These are phyloP conservation scores for Blastobasis adustella DNA, from an alignment of 2,888 invertebrate genomes.

Conservation along the genomic window DNA sequence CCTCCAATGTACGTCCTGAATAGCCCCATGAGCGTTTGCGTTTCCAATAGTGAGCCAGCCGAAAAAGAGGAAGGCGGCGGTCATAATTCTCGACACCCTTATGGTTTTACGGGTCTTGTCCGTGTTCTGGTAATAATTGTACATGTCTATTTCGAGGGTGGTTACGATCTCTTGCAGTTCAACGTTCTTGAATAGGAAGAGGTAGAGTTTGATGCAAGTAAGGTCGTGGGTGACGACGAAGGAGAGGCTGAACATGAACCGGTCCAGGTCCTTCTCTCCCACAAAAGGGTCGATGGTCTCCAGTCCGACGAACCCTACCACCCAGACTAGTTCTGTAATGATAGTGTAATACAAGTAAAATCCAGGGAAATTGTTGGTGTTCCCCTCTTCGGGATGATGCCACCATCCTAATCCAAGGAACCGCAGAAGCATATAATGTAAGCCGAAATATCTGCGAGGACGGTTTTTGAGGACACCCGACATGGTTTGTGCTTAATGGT, in stretches of 20 bases:
- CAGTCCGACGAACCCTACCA: conserved; percentile 58
- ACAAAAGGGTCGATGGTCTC: conserved; percentile 66
- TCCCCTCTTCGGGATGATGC: conserved; percentile 58
- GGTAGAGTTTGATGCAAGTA: conserved; percentile 56
- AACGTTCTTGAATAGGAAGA: conserved; percentile 57
- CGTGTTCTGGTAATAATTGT: conserved; percentile 53
- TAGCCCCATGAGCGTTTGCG: conserved; percentile 50
- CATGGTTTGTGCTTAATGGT: not conserved
- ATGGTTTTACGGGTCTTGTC: conserved; percentile 39
- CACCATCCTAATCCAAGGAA: conserved; percentile 64
- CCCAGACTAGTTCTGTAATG: conserved; percentile 54
- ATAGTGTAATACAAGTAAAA: conserved; percentile 57
- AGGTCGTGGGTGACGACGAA: conserved; percentile 66
- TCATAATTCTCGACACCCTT: conserved; percentile 43
- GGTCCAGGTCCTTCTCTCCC: conserved; percentile 58
- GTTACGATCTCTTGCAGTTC: conserved; percentile 56
- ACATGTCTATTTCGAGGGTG: conserved; percentile 48
- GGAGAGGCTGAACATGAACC: conserved; percentile 66
- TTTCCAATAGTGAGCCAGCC: conserved; percentile 64
- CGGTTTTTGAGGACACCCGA: conserved; percentile 13
- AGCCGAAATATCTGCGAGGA: conserved; percentile 46
- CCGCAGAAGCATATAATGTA: conserved; percentile 51
- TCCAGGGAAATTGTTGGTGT: conserved; percentile 50
- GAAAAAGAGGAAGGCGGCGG: conserved; percentile 52
- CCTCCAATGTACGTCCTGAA: conserved; percentile 57